A percentile compares a stretch with the other conserved stretches of the same genome.
Conservation (phyloP, 2,113 vertebrate genomes). For the Nibea coibor region DNA sequence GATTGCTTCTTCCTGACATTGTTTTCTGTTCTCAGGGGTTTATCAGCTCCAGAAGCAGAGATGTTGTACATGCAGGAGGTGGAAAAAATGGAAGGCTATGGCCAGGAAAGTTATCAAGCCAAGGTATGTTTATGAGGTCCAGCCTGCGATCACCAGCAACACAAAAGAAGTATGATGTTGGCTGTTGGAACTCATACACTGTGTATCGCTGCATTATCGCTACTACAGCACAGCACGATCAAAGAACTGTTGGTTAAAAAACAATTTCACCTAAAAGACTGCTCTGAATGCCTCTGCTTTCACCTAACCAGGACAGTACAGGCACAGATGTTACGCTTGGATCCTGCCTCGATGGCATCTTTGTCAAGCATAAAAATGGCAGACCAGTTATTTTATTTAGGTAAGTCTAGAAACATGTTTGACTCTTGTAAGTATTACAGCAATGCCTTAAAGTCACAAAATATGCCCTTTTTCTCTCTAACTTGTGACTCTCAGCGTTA, state of each 20-base stretch:
- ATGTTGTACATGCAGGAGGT: slow-evolving; percentile 98
- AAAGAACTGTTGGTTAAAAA: not conserved
- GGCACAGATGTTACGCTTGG: slow-evolving; percentile 93
- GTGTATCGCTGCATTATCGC: not conserved
- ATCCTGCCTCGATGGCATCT: slow-evolving; percentile 94
- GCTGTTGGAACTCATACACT: not conserved
- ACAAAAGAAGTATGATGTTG: not conserved
- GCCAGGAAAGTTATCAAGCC: slow-evolving; percentile 94
- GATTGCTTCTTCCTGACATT: not conserved
- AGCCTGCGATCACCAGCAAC: not conserved
- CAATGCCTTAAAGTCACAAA: not conserved
- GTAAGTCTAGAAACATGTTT: slow-evolving; percentile 74
- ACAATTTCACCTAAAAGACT: not conserved
- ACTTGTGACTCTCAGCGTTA: slow-evolving; percentile 24
- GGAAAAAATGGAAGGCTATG: slow-evolving; percentile 96
- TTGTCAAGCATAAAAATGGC: slow-evolving; percentile 95
- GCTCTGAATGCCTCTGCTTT: slow-evolving; percentile 24
- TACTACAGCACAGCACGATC: not conserved
- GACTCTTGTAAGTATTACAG: not conserved
- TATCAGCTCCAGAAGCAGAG: slow-evolving; percentile 93
- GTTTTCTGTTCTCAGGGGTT: slow-evolving; percentile 83
- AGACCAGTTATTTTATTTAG: slow-evolving; percentile 91
- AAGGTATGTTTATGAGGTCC: slow-evolving; percentile 84
- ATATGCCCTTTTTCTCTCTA: slow-evolving; percentile 2
- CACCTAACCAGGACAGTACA: slow-evolving; percentile 90